phyloP scores from a whole-genome alignment of 2,888 invertebrate species.

The Phaonia tiefii region DNA sequence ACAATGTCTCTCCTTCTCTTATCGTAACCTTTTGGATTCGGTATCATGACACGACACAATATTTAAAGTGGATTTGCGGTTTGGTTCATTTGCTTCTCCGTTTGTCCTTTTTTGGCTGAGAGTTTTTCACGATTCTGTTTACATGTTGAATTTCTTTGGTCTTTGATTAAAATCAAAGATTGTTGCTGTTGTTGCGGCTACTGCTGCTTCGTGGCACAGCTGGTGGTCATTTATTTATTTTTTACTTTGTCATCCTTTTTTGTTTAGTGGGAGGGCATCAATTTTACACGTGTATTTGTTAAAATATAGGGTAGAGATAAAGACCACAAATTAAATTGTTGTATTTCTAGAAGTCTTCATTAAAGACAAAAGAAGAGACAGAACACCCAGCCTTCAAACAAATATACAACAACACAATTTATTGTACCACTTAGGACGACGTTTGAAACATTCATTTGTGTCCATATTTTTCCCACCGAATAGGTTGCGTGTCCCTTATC shows the following conservation, averaged over 20 bases:
- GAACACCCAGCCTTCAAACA: no score
- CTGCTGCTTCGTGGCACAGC: background rate
- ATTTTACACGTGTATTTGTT: no score
- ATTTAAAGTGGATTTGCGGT: constrained; percentile 28
- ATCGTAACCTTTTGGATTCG: background rate
- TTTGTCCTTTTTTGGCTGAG: constrained; percentile 6
- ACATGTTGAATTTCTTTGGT: background rate
- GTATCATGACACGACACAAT: constrained; percentile 5
- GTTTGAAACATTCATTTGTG: no score
- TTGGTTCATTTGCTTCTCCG: constrained; percentile 6
- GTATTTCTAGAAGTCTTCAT: no score
- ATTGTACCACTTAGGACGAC: no score
- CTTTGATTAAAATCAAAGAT: constrained; percentile 3
- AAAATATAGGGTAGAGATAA: no score
- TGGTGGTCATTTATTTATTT: constrained; percentile 8
- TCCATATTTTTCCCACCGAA: no score
- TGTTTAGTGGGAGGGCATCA: no score
- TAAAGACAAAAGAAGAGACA: no score
- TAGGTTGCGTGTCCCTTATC: no score
- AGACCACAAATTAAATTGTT: no score
- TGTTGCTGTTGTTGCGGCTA: background rate
- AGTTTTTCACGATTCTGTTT: constrained; percentile 1
- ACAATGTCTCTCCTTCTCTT: background rate
- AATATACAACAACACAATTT: no score
- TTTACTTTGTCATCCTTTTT: background rate